Evolutionary conservation across 2,113 vertebrate genomes (phyloP), one percentile per base, ranked within the genome.

Genomic region (Lota lota): DNA sequence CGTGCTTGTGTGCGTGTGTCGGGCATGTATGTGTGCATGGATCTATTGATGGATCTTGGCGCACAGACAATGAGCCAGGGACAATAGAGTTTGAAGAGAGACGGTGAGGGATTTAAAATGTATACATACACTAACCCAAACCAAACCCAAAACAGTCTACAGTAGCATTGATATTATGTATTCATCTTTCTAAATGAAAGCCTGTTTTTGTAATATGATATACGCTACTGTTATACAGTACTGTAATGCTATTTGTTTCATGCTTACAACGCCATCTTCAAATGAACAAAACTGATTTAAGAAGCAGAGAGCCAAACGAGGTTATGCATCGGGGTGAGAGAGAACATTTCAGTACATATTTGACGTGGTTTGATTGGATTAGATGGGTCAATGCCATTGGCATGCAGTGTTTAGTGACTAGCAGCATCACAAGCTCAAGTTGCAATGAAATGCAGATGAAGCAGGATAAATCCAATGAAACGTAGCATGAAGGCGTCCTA

Each of bases 181-280:
- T 47, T 10, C 40, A 47, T 47, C 40, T 47, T 47, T 47, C 40
- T 47, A 47, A 47, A 47, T 47, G 8, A 47, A 47, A 47, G 40
- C 40, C 40, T 47, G 12, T 47, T 10, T 6, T 33, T 33, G 2
- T 33, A 33, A 33, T 6, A 33, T 33, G 0, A 47, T 14, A 47
- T 2, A 12, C 40, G 8, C 40, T 14, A 47, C 40, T 2, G 10
- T 47, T 14, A 12, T 47, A 47, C 40, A 47, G 7, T 14, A 47
- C 40, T 12, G 40, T 47, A 47, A 47, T 12, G 10, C 40, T 47
- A 47, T 14, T 10, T 47, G 10, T 47, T 47, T 47, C 40, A 47
- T 47, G 40, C 40, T 12, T 12, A 47, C 10, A 14, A 69, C 11
- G 19, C 72, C 75, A 79, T 78, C 85, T 85, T 82, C 83, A 89